These are phyloP conservation scores for Leptonema lineaticorne DNA, from an alignment of 1,140 invertebrate species.

Conservation along the genomic window DNA sequence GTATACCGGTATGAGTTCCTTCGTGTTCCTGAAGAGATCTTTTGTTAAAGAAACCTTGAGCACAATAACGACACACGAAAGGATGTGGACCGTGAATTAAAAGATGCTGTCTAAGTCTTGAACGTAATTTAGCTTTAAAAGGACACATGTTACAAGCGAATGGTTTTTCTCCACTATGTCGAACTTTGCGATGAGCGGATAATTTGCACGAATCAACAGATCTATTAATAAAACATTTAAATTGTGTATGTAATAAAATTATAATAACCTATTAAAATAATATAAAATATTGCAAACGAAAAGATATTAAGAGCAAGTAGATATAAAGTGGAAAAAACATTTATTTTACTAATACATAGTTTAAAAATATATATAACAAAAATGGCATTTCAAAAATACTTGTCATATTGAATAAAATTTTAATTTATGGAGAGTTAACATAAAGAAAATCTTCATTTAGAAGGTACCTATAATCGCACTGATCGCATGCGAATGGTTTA, in stretches of 20 bases:
- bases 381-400: too few relatives aligned
- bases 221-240: constrained; percentile 16
- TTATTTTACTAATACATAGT: not conserved
- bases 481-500: constrained; percentile 31
- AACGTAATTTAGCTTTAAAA: constrained; percentile 9
- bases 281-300: too few relatives aligned
- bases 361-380: not conserved
- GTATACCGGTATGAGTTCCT: constrained; percentile 21
- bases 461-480: constrained; percentile 35
- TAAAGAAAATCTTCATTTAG: too few relatives aligned
- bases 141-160: constrained; percentile 20
- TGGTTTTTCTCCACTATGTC: constrained; percentile 11
- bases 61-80: constrained; percentile 23
- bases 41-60: not conserved
- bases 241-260: not conserved
- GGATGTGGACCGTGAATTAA: not conserved
- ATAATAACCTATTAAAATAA: not conserved
- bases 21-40: constrained; percentile 21
- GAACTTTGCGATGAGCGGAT: constrained; percentile 25
- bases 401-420: constrained; percentile 55
- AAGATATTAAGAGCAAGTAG: too few relatives aligned
- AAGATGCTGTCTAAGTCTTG: constrained; percentile 7
- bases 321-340: too few relatives aligned
- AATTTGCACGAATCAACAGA: constrained; percentile 37
- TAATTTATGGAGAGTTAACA: constrained; percentile 62